Conservation (phyloP, 2,888 invertebrate genomes). For the Ornithoptera priamus region DNA sequence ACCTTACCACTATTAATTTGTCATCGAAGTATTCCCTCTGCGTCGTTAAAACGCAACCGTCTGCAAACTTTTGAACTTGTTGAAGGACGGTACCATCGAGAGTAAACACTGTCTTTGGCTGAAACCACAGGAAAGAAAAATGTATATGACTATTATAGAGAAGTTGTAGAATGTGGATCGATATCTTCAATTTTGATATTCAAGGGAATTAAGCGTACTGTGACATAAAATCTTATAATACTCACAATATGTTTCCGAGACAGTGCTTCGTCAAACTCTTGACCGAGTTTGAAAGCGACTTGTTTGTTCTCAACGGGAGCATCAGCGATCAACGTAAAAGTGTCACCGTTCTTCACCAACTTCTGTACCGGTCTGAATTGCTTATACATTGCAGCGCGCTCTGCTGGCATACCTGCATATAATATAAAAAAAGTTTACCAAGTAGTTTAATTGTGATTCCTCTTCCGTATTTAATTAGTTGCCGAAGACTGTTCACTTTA, state of each 20-base stretch:
- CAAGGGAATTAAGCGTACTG: no score
- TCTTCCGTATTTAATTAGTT: no score
- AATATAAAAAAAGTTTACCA: neutral
- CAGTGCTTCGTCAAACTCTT: slow-evolving; percentile 36
- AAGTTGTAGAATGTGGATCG: no score
- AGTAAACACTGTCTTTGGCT: slow-evolving; percentile 9
- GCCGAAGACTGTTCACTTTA: no score
- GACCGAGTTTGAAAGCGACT: slow-evolving; percentile 43
- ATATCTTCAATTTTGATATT: no score
- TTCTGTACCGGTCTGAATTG: slow-evolving; percentile 38
- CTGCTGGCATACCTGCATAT: slow-evolving; percentile 3
- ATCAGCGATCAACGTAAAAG: slow-evolving; percentile 36
- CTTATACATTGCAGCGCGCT: slow-evolving; percentile 6
- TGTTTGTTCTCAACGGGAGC: slow-evolving; percentile 33
- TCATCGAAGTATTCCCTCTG: slow-evolving; percentile 51
- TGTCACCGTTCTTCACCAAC: slow-evolving; percentile 43
- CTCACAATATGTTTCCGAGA: slow-evolving; percentile 30
- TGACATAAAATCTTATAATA: neutral
- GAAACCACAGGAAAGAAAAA: neutral
- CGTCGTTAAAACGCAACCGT: slow-evolving; percentile 37
- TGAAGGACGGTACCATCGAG: slow-evolving; percentile 1
- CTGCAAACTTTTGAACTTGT: slow-evolving; percentile 37
- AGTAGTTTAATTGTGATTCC: no score
- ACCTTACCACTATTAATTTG: slow-evolving; percentile 51
- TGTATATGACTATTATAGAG: neutral